Percentiles rank a stretch among this genome's conserved stretches.
These are phyloP conservation scores for Tenthredo distinguenda DNA, from an alignment of 2,888 invertebrate genomes.

Conservation along the genomic window DNA sequence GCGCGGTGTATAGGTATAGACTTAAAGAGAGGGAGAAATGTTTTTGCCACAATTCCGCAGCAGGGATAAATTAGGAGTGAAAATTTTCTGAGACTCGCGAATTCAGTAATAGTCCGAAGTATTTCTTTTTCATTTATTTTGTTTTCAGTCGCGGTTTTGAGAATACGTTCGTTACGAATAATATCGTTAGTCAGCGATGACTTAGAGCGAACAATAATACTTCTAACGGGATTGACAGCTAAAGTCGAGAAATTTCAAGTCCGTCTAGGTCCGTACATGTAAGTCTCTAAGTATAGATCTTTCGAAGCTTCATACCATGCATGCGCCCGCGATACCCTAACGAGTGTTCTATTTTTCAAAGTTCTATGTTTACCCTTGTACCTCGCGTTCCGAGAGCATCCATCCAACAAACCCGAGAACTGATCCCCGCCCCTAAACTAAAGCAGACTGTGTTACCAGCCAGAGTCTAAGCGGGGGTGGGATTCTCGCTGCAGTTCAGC, in stretches of 20 bases:
- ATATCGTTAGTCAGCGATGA: no score
- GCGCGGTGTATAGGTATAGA: background rate
- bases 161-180: no score
- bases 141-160: background rate
- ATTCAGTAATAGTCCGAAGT: background rate
- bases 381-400: constrained; percentile 27
- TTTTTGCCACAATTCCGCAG: background rate
- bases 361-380: constrained; percentile 62
- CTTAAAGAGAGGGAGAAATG: background rate
- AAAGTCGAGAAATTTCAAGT: background rate
- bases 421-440: background rate
- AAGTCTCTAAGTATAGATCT: constrained; percentile 29
- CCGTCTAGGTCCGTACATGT: background rate
- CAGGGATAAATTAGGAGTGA: background rate
- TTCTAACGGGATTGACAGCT: background rate
- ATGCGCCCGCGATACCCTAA: constrained; percentile 61
- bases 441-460: background rate
- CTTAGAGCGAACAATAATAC: background rate
- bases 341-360: constrained; percentile 66
- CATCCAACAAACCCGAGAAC: background rate
- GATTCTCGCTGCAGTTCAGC: constrained; percentile 52
- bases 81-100: background rate
- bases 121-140: background rate
- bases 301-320: constrained; percentile 12
- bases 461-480: constrained; percentile 55